Conservation (phyloP, 2,113 vertebrate genomes). For the Natator depressus region DNA sequence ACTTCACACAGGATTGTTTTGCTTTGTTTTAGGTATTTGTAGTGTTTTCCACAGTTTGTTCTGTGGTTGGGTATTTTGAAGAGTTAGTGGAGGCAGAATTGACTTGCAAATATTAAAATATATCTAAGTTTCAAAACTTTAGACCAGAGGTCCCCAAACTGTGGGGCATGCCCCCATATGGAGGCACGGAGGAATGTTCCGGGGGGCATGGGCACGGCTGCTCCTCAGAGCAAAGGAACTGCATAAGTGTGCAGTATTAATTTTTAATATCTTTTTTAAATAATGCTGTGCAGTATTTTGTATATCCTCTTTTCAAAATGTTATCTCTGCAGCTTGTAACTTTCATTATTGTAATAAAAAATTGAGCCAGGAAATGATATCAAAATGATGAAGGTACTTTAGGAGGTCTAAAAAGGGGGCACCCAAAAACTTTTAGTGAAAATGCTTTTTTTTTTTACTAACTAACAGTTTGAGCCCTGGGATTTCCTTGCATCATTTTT, state of each 20-base stretch:
- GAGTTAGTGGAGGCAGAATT: background rate
- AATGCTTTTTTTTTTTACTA: background rate
- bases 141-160: too few species aligned
- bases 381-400: rapidly evolving
- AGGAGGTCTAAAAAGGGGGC: rapidly evolving
- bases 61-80: background rate
- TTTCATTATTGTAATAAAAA: rapidly evolving
- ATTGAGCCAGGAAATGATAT: rapidly evolving
- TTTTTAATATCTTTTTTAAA: background rate
- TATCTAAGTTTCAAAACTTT: background rate
- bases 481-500: background rate
- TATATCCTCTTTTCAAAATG: background rate
- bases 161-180: too few species aligned
- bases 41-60: background rate
- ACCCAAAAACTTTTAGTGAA: background rate
- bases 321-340: rapidly evolving
- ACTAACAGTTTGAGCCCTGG: background rate
- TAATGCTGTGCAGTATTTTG: background rate
- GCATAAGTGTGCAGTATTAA: background rate
- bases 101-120: background rate
- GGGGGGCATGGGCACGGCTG: too few species aligned
- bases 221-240: background rate
- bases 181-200: background rate
- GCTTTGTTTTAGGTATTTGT: background rate
- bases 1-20: background rate